These are phyloP conservation scores for Sebastes reedi DNA, from an alignment of 2,797 vertebrate genomes.

Conservation along the genomic window DNA sequence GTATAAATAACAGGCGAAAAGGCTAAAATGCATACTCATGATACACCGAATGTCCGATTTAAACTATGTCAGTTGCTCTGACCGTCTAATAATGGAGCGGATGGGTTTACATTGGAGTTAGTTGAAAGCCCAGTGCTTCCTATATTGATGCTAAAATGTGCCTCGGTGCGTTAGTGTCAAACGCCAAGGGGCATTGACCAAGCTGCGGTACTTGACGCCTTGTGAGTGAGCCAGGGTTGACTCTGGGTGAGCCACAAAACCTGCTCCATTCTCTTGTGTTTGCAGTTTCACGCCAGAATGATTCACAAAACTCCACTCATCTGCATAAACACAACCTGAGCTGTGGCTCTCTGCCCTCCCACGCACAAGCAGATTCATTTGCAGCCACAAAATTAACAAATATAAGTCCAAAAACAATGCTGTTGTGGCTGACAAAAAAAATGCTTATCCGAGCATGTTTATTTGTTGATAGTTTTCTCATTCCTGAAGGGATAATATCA, in stretches of 20 bases:
- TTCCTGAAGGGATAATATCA: constrained; percentile 33
- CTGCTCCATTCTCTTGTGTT: constrained; percentile 17
- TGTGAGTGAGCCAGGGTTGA: neutral
- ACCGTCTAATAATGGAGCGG: no score
- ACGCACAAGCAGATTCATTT: constrained; percentile 28
- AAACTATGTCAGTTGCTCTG: no score
- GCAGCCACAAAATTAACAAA: constrained; percentile 30
- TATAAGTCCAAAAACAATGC: constrained; percentile 9
- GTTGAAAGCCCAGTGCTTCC: no score
- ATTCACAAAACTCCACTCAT: constrained; percentile 32
- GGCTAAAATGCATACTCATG: no score
- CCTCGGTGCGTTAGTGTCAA: no score
- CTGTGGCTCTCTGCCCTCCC: constrained; percentile 15
- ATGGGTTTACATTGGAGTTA: no score
- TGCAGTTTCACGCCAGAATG: constrained; percentile 29
- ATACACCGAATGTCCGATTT: no score
- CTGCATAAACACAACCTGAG: constrained; percentile 41
- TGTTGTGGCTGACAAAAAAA: constrained; percentile 9
- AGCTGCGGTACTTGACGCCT: no score
- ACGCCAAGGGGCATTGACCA: no score
- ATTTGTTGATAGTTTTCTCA: constrained; percentile 28
- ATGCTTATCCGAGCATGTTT: constrained; percentile 14
- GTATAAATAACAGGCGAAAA: no score
- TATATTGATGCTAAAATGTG: no score
- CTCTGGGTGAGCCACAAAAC: neutral